phyloP scores from a whole-genome alignment of 30 jellyfish, hydroid and myxozoan species.

The Turritopsis dohrnii region DNA sequence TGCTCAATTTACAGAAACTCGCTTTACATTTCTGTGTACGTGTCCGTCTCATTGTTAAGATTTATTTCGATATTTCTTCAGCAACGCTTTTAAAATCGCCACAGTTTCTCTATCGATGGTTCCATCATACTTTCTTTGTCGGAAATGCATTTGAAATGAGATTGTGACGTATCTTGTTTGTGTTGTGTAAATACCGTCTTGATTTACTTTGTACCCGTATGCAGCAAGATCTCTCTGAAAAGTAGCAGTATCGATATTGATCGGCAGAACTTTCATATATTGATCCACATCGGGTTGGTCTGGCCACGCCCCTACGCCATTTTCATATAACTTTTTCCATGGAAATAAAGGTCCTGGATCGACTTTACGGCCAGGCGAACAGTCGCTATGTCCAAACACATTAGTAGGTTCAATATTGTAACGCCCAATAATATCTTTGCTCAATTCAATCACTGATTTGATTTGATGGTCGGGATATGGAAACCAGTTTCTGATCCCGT shows the following conservation, averaged over 20 bases:
- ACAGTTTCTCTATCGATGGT: slow-evolving; percentile 19
- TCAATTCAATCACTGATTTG: slow-evolving; percentile 20
- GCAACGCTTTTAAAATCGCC: slow-evolving; percentile 30
- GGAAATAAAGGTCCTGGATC: slow-evolving; percentile 46
- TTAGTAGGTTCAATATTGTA: slow-evolving; percentile 30
- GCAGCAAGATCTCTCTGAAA: slow-evolving; percentile 20
- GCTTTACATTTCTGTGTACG: too few relatives aligned
- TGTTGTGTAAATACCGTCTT: background rate
- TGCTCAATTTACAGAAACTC: too few relatives aligned
- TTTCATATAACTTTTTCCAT: slow-evolving; percentile 24
- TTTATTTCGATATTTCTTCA: slow-evolving; percentile 15
- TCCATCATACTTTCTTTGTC: slow-evolving; percentile 28
- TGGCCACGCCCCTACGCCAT: slow-evolving; percentile 49
- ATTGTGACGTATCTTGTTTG: slow-evolving; percentile 1
- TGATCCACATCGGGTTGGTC: slow-evolving; percentile 23
- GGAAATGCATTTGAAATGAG: slow-evolving; percentile 45
- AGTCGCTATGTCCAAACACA: slow-evolving; percentile 37
- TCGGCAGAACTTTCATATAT: background rate
- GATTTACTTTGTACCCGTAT: slow-evolving; percentile 26
- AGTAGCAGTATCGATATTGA: background rate
- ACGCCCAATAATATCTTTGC: slow-evolving; percentile 24
- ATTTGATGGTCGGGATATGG: slow-evolving; percentile 27
- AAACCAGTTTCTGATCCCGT: background rate
- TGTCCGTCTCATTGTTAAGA: too few relatives aligned
- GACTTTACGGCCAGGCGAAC: slow-evolving; percentile 44